Evolutionary conservation across 1,140 invertebrate species (phyloP), one percentile per base, ranked within the genome.

Genomic region (Hormaphis cornu): DNA sequence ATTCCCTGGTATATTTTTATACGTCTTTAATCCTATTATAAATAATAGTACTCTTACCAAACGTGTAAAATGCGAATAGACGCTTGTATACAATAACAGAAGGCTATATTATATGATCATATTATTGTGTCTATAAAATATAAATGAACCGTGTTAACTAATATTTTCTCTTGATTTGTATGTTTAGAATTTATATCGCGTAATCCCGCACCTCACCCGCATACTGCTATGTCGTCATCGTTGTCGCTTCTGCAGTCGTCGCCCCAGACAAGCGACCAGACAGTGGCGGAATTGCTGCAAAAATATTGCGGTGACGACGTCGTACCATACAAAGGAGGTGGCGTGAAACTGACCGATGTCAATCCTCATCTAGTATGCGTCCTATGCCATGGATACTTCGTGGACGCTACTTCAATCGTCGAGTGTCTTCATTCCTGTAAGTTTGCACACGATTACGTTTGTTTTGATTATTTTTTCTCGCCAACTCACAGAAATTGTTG

Each of bases 351-450:
- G 69, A 81, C 81, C 42, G 86, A 87, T 72, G 80, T 92, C 69
- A 91, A 90, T 75, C 81, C 84, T 10, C 85, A 88, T 74, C 78
- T 93, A 59, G 85, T 84, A 20, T 93, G 90, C 78, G 82, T 83
- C 72, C 80, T 93, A 50, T 93, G 90, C 77, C 81, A 84, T 66
- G 90, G 90, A 54, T 92, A 92, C 76, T 84, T 88, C 72, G 85
- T 92, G 56, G 89, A 93, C 76, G 89, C 90, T 35, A 91, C 89
- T 5, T 90, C 89, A 2, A 89, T 92, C 71, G 86, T 87, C 54
- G 89, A 91, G 80, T 93, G 90, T 80, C 81, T 91, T 69, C 90
- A 92, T 80, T 89, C 89, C 12, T 90, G 87, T 89, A 83, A 83
- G 83, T 85, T 42, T 69, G n/a, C 26, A 35, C 9, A 52, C 28